Conservation (phyloP, 2,888 invertebrate species). For the Dasypogon diadema region DNA sequence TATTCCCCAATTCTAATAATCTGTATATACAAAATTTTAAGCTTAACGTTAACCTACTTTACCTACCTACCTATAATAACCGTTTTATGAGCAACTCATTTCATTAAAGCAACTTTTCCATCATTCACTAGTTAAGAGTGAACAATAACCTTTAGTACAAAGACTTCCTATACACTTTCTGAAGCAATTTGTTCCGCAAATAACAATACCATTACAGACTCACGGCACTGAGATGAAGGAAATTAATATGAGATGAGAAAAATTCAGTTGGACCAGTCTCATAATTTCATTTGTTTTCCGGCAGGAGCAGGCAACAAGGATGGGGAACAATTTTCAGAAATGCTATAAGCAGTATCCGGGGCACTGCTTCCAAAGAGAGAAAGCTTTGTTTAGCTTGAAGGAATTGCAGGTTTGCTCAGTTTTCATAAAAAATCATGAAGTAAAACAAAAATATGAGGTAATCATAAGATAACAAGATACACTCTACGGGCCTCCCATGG, state of each 20-base stretch:
- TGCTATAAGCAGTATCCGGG: neutral
- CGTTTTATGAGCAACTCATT: neutral
- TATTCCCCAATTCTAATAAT: too few species aligned
- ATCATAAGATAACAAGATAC: constrained; percentile 48
- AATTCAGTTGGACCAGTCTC: constrained; percentile 2
- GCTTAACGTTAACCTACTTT: too few species aligned
- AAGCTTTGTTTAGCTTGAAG: neutral
- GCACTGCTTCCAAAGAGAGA: neutral
- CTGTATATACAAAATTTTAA: too few species aligned
- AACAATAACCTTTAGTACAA: neutral
- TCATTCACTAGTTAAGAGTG: neutral
- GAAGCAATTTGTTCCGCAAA: neutral
- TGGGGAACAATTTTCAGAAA: neutral
- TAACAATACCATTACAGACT: neutral
- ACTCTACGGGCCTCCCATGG: constrained; percentile 16
- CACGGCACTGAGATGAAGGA: constrained; percentile 4
- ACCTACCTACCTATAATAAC: too few species aligned
- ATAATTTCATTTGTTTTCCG: constrained; percentile 11
- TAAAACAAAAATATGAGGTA: constrained; percentile 48
- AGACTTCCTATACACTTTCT: neutral
- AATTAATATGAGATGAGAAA: constrained; percentile 25
- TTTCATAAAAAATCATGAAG: constrained; percentile 46
- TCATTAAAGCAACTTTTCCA: neutral
- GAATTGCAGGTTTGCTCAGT: constrained; percentile 17
- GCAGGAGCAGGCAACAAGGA: neutral